Conservation (phyloP, 2,888 invertebrate species). For the Thecophora atra region DNA sequence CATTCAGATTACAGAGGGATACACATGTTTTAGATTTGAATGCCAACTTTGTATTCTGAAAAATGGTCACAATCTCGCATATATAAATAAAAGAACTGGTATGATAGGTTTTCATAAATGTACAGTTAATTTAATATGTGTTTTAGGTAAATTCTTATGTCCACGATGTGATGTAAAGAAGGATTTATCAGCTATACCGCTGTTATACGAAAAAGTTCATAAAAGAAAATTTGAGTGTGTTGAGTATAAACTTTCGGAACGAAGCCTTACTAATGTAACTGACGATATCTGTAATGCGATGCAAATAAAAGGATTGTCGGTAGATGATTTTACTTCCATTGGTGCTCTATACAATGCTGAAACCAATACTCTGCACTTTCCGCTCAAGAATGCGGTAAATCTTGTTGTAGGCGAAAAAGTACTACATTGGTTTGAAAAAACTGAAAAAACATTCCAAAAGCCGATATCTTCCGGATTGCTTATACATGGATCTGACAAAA, state of each 20-base stretch:
- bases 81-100: neutral
- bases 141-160: neutral
- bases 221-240: neutral
- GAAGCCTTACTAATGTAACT: neutral
- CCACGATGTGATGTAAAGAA: slow-evolving; percentile 3
- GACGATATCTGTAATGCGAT: neutral
- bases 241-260: neutral
- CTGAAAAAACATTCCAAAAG: neutral
- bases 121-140: too few species aligned
- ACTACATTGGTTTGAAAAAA: neutral
- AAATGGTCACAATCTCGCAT: neutral
- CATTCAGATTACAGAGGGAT: too few species aligned
- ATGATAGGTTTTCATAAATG: too few species aligned
- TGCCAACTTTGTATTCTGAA: neutral
- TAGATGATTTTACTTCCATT: neutral
- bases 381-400: neutral
- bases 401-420: neutral
- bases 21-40: neutral
- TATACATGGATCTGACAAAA: neutral
- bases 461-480: slow-evolving; percentile 7
- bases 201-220: neutral
- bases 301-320: neutral
- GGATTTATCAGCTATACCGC: neutral
- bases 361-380: slow-evolving; percentile 3
- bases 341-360: neutral